Evolutionary conservation across 2,797 vertebrate genomes (phyloP).

Genomic region (Acanthurus lineatus): DNA sequence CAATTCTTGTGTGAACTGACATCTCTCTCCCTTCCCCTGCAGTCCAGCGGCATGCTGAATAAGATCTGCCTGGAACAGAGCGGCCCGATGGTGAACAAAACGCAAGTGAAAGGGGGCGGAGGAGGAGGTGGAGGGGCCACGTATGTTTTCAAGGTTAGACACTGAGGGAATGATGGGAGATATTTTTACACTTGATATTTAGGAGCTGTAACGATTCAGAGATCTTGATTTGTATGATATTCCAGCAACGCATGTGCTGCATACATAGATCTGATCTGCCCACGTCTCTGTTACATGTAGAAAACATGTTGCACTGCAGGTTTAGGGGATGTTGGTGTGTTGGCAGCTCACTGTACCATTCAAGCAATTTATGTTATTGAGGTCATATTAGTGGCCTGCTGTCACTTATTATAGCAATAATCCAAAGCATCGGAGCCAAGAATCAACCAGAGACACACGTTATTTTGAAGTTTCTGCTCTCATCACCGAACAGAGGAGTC

Average conservation of each 20-base stretch:
- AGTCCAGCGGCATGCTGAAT: conserved; percentile 90
- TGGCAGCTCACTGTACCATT: neutral
- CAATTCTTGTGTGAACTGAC: conserved; percentile 46
- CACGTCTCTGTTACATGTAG: neutral
- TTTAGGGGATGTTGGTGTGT: neutral
- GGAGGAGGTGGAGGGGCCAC: conserved; percentile 96
- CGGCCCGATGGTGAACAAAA: conserved; percentile 91
- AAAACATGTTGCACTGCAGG: neutral
- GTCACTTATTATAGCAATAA: neutral
- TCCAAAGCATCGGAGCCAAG: neutral
- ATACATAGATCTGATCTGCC: neutral
- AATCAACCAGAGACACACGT: neutral
- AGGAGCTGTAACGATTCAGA: neutral
- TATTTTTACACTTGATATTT: neutral
- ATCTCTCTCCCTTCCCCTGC: conserved; percentile 50
- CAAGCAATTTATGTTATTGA: neutral
- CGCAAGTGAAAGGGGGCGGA: conserved; percentile 92
- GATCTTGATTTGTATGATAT: neutral
- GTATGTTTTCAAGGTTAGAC: conserved; percentile 94
- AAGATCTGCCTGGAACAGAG: conserved; percentile 94
- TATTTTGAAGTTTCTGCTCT: neutral
- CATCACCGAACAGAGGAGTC: conserved; percentile 6
- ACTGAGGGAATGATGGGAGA: neutral
- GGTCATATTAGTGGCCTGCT: neutral
- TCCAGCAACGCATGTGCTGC: neutral